A percentile compares a stretch with the other conserved stretches of the same genome.
Evolutionary conservation across 1,140 invertebrate species (phyloP).

Genomic region (Solen grandis): DNA sequence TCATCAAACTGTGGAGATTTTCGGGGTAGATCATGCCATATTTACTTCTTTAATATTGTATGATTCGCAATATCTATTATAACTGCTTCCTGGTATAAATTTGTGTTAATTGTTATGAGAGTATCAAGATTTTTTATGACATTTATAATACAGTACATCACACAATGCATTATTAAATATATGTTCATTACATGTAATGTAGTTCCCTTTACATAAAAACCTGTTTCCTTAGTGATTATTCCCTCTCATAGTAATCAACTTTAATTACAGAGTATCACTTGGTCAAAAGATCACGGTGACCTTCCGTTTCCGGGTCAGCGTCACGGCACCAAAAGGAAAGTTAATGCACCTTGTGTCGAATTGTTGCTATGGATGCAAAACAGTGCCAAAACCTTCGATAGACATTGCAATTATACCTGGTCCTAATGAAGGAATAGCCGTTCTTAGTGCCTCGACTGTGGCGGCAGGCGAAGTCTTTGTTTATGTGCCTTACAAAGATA

Average conservation of each 20-base stretch:
- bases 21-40: constrained; percentile 14
- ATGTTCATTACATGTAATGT: not conserved
- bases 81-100: not conserved
- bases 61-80: not conserved
- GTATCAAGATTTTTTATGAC: not conserved
- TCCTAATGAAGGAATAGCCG: constrained; percentile 21
- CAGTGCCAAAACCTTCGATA: constrained; percentile 27
- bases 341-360: constrained; percentile 52
- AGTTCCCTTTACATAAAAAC: not conserved
- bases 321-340: constrained; percentile 13
- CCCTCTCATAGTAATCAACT: not conserved
- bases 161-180: not conserved
- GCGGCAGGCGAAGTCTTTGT: constrained; percentile 47
- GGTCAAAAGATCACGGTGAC: constrained; percentile 39
- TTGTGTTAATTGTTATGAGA: not conserved
- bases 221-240: not conserved
- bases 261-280: constrained; percentile 50
- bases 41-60: not conserved
- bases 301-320: constrained; percentile 35
- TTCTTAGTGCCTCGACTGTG: constrained; percentile 13
- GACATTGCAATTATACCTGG: constrained; percentile 46
- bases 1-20: constrained; percentile 48
- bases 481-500: constrained; percentile 45
- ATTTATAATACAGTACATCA: not conserved
- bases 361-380: constrained; percentile 39